These are phyloP conservation scores for Dendrocincla fuliginosa DNA, from an alignment of 2,797 vertebrate genomes.

Conservation along the genomic window DNA sequence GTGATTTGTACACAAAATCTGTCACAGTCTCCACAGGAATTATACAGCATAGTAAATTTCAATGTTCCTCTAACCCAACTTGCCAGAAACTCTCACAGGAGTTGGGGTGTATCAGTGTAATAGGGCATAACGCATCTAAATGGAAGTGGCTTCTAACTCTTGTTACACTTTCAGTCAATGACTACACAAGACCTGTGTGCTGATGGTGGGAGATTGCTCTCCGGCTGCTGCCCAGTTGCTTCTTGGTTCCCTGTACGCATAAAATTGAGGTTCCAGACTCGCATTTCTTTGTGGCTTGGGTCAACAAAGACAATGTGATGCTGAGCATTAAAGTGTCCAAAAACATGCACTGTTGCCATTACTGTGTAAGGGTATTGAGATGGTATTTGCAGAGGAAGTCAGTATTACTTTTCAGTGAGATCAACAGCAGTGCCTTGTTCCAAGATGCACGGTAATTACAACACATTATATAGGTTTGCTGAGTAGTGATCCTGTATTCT, in stretches of 20 bases:
- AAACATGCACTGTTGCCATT: accelerated
- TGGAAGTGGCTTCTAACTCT: not conserved
- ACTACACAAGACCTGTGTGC: not conserved
- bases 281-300: not conserved
- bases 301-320: not conserved
- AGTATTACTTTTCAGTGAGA: not conserved
- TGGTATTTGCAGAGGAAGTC: not conserved
- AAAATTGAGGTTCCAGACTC: not conserved
- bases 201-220: not conserved
- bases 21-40: not conserved
- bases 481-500: not conserved
- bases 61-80: not conserved
- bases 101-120: not conserved
- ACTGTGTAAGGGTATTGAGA: not conserved
- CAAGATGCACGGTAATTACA: not conserved
- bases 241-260: not conserved
- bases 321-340: not conserved
- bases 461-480: not conserved
- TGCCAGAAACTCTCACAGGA: not conserved
- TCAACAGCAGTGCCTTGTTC: not conserved
- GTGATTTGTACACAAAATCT: not conserved
- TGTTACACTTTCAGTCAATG: not conserved
- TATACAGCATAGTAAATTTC: not conserved
- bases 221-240: not conserved
- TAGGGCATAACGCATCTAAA: too few relatives aligned